Evolutionary conservation across 2,113 vertebrate genomes (phyloP).

Genomic region (Orientallactaga bullata): DNA sequence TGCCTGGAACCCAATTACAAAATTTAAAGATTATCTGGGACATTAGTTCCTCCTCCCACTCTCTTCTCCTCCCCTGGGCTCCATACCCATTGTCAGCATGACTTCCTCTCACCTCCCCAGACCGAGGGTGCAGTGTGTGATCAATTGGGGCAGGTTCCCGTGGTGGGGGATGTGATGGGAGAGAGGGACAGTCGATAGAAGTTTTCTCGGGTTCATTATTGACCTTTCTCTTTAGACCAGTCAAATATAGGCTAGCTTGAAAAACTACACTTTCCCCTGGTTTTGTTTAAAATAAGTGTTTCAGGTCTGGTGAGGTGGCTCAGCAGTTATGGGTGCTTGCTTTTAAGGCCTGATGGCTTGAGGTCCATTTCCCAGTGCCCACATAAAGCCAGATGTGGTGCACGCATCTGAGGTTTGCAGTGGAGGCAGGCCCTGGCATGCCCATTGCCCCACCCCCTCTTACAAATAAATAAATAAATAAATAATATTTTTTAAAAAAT

Average conservation of each 20-base stretch:
- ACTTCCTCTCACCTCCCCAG: not conserved
- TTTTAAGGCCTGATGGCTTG: too few relatives aligned
- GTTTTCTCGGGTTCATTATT: conserved; percentile 30
- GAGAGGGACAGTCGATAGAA: not conserved
- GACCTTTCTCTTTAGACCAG: not conserved
- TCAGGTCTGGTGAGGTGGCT: too few relatives aligned
- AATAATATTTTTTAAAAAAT: too few relatives aligned
- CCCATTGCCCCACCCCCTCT: too few relatives aligned
- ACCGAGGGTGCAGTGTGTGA: not conserved
- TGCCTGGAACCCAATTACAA: conserved; percentile 63
- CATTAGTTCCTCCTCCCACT: not conserved
- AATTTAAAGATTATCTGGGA: conserved; percentile 69
- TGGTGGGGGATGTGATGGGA: not conserved
- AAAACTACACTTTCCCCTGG: not conserved
- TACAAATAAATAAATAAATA: too few relatives aligned
- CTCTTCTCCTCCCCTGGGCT: not conserved
- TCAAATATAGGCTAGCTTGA: not conserved
- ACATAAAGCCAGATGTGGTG: too few relatives aligned
- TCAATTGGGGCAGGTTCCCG: not conserved
- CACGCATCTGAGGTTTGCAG: too few relatives aligned
- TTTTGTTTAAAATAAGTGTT: not conserved
- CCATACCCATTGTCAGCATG: not conserved
- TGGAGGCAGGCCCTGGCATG: too few relatives aligned
- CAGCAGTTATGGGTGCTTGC: too few relatives aligned
- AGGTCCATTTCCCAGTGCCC: too few relatives aligned